phyloP scores from a whole-genome alignment of 2,888 invertebrate genomes.

The Eupithecia pulchellata region DNA sequence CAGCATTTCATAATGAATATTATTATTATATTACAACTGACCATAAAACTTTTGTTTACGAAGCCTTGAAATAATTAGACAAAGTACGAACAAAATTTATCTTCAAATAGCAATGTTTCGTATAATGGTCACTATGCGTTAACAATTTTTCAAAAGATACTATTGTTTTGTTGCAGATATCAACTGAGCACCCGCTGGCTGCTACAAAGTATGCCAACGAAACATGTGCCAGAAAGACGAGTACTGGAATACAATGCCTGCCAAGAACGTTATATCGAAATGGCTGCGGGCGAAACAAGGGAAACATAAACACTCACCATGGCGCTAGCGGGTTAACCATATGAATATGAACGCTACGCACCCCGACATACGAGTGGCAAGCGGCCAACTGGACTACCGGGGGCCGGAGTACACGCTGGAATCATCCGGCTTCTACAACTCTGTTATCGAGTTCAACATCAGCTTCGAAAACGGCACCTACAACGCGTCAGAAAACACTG shows the following conservation, averaged over 20 bases:
- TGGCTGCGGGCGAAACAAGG: conserved; percentile 81
- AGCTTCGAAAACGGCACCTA: conserved; percentile 65
- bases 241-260: conserved; percentile 76
- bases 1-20: too few species aligned
- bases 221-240: conserved; percentile 74
- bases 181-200: conserved; percentile 52
- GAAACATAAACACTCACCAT: conserved; percentile 80
- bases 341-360: conserved; percentile 78
- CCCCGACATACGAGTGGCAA: conserved; percentile 74
- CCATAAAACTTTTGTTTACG: not conserved
- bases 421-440: conserved; percentile 60
- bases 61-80: not conserved
- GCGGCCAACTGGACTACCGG: conserved; percentile 73
- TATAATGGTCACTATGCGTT: not conserved
- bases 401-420: conserved; percentile 70
- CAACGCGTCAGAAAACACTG: conserved; percentile 65
- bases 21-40: too few species aligned
- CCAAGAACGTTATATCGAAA: conserved; percentile 82
- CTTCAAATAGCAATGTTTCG: not conserved
- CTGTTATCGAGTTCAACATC: conserved; percentile 68
- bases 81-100: not conserved
- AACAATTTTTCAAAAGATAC: conserved; percentile 21
- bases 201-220: conserved; percentile 69
- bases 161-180: conserved; percentile 70
- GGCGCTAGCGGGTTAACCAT: conserved; percentile 75